Conservation (phyloP, 1,140 invertebrate genomes). For the Andricus grossulariae region DNA sequence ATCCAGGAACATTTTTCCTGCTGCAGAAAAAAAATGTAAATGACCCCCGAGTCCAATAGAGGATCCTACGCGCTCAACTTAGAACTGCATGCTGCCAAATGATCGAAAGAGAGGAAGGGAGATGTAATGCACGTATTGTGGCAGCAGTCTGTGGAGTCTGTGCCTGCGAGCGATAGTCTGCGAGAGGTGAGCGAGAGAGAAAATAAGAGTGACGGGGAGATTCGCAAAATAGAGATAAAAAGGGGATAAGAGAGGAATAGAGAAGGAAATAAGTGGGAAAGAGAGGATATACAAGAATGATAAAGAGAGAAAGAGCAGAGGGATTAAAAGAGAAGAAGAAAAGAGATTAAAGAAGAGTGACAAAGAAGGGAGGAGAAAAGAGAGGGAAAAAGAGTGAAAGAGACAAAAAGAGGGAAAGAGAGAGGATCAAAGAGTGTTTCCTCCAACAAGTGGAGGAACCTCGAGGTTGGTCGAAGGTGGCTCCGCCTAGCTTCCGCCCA, state of each 20-base stretch:
- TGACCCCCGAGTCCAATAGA: slow-evolving; percentile 15
- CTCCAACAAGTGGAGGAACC: slow-evolving; percentile 38
- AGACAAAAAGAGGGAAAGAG: slow-evolving; percentile 41
- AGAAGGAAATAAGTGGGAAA: neutral
- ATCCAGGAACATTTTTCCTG: slow-evolving; percentile 14
- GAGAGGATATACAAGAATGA: neutral
- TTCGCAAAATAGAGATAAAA: slow-evolving; percentile 2
- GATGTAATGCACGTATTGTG: slow-evolving; percentile 48
- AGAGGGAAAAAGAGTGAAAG: slow-evolving; percentile 36
- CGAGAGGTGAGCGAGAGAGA: slow-evolving; percentile 19
- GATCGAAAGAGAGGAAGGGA: neutral
- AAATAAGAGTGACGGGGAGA: no score
- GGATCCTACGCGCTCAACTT: slow-evolving; percentile 14
- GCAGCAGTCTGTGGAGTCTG: slow-evolving; percentile 43
- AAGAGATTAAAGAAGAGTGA: slow-evolving; percentile 34
- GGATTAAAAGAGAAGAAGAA: slow-evolving; percentile 34
- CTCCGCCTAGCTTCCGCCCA: slow-evolving; percentile 71
- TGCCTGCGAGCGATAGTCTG: slow-evolving; percentile 51
- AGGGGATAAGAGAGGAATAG: neutral
- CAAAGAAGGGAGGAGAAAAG: slow-evolving; percentile 41
- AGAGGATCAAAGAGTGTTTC: slow-evolving; percentile 51
- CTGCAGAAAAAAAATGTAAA: slow-evolving; percentile 15
- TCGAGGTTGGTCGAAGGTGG: slow-evolving; percentile 66
- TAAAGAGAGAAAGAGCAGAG: slow-evolving; percentile 10
- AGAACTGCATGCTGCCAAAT: neutral